Evolutionary conservation across 1,140 invertebrate genomes (phyloP), one percentile per base, ranked within the genome.

Genomic region (Listronotus bonariensis): DNA sequence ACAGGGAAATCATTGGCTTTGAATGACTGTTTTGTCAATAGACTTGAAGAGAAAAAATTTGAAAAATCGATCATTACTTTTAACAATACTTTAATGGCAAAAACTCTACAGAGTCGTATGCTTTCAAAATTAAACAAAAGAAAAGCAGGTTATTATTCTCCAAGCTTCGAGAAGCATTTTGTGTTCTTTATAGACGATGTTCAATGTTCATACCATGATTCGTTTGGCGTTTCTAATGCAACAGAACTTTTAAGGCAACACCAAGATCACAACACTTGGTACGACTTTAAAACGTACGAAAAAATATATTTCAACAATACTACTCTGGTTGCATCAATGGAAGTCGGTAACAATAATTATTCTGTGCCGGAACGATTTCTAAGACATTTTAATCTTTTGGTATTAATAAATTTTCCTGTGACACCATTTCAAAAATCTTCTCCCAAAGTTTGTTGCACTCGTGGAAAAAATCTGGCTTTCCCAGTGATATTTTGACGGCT

Each of bases 121-220:
- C 83, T 95, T 68, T 89, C 90, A 0, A 95, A 94, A 78, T 76
- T 95, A 53, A 86, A 87, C 42, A 95, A 92, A 79, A 83, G 86
- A 72, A 85, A 89, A 63, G 88, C 88, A 73, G 89, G 90, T 59
- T 86, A 88, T 46, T 96, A 88, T 79, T 91, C 92, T 0, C 91
- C 93, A 9, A 85, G 89, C 6, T 82, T 84, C 65, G 48, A 89
- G 88, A 14, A 91, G 90, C 73, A 82, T 81, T 65, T 87, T 85
- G 52, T 96, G 26, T 87, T 95, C 40, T 96, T 96, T 79, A 87
- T 96, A 46, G 95, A 97, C 77, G 94, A 97, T 77, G 84, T 97
- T 75, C 95, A 95, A 76, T 92, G 93, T 89, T 92, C 93, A 1
- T 83, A 85, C 1, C 88, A 89, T 74, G 91, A 94, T 78, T 77